Conservation (phyloP, 2,888 invertebrate species). For the Meandrusa payeni region DNA sequence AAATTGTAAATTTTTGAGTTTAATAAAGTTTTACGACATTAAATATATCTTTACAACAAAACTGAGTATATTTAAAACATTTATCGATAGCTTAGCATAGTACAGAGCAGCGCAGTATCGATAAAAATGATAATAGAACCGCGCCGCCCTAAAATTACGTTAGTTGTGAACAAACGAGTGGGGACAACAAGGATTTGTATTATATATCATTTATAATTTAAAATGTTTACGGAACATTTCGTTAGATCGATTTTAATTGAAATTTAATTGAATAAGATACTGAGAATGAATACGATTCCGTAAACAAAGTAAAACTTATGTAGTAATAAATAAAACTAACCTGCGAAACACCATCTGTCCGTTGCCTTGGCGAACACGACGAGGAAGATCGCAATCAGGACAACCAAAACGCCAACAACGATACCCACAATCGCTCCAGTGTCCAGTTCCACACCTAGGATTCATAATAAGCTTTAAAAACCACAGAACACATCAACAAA, state of each 20-base stretch:
- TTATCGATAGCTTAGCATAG: constrained; percentile 12
- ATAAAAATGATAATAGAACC: constrained; percentile 17
- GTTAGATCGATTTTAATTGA: no score
- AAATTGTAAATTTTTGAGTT: no score
- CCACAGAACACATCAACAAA: background rate
- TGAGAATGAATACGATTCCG: background rate
- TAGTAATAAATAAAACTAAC: constrained; percentile 76
- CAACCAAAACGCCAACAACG: constrained; percentile 84
- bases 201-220: constrained; percentile 4
- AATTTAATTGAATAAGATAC: background rate
- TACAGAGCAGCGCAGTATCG: constrained; percentile 8
- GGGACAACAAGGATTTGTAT: background rate
- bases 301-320: background rate
- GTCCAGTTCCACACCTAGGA: constrained; percentile 86
- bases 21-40: no score
- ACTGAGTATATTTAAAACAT: no score
- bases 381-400: constrained; percentile 83
- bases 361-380: constrained; percentile 89
- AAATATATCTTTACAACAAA: no score
- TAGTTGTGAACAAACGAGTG: constrained; percentile 19
- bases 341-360: constrained; percentile 93
- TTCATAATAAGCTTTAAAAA: no score
- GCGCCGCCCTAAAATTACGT: constrained; percentile 4
- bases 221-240: constrained; percentile 10
- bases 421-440: constrained; percentile 90